Base-by-base conservation (phyloP, 2,113 vertebrate genomes). In the Falcunculus frontatus region DNA sequence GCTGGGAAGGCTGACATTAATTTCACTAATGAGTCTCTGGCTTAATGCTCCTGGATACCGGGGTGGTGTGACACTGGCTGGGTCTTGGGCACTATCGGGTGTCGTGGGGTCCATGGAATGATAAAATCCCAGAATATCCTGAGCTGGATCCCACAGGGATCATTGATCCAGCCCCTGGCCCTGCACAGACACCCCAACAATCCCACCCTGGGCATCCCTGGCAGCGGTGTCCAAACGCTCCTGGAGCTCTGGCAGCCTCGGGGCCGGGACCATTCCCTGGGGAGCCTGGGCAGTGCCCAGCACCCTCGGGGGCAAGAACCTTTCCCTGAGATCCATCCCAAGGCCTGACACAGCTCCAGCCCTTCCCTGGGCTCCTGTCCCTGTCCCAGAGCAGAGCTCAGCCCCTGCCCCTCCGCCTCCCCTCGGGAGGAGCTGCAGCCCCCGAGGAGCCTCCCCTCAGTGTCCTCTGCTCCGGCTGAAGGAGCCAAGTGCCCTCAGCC, bases 21-120 rank as follows among this genome's bases (percentile, higher is more conserved):
- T 96, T 96, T 84, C 50, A 13, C 50, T 95, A 83, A 95, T 35
- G 83, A 94, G 72, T 52, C 69, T 84, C 30, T 49, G 50, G 39
- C 35, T 91, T 49, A 26, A 29, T 82, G 64, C 44, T 87, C 29
- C 9, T 3, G 13, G 46, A 37, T 37, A 10, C 47, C 0, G 1
- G 47, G 27, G 7, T 1, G 1, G 41, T 13, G 18, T 0, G 0
- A 22, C 21, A 41, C 27, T 52, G 82, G 5, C 19, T 1, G 10
- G 46, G 35, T 26, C 47, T 11, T 15, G 41, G 21, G n/a, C 12
- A 21, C 62, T 4, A 1, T 10, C 1, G 9, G 46, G 35, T 52
- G n/a, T 60, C 39, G 63, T 56, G 63, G 44, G 7, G 26, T 47
- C 18, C 47, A 25, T 11, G 23, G 69, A 60, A 37, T 39, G 39